Percentiles rank a stretch among this genome's conserved stretches.
These are phyloP conservation scores for Venustaconcha ellipsiformis DNA, from an alignment of 1,140 invertebrate species.

Conservation along the genomic window DNA sequence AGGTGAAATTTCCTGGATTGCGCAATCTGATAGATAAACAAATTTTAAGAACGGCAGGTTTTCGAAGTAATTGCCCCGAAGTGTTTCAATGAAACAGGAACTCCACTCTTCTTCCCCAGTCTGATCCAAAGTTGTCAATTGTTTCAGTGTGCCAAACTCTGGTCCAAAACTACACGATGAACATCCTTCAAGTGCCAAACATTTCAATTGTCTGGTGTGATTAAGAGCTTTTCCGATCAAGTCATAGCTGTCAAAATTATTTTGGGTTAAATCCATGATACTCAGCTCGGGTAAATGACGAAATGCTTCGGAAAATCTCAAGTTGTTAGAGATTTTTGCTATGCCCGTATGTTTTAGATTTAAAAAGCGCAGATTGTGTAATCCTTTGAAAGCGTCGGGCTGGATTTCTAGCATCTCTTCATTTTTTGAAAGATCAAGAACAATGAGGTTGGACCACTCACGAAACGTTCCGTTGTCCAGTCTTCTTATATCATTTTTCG, in stretches of 20 bases:
- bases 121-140: too few relatives aligned
- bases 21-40: too few relatives aligned
- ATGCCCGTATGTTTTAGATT: conserved; percentile 1
- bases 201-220: neutral
- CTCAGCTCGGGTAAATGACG: neutral
- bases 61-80: too few relatives aligned
- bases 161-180: too few relatives aligned
- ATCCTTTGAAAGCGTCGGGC: neutral
- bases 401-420: neutral
- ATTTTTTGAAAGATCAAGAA: conserved; percentile 11
- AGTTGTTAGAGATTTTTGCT: neutral
- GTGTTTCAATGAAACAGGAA: too few relatives aligned
- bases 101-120: too few relatives aligned
- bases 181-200: conserved; percentile 1
- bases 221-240: neutral
- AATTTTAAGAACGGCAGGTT: too few relatives aligned
- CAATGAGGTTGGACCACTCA: neutral
- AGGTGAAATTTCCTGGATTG: too few relatives aligned
- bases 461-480: neutral
- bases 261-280: neutral
- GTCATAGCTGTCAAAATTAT: neutral
- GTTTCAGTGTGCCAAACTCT: too few relatives aligned
- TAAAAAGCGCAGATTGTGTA: conserved; percentile 6
- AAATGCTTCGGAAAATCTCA: neutral
- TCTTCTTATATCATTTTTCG: neutral